phyloP scores from a whole-genome alignment of 2,797 vertebrate species.

The Enteromius argenteus region DNA sequence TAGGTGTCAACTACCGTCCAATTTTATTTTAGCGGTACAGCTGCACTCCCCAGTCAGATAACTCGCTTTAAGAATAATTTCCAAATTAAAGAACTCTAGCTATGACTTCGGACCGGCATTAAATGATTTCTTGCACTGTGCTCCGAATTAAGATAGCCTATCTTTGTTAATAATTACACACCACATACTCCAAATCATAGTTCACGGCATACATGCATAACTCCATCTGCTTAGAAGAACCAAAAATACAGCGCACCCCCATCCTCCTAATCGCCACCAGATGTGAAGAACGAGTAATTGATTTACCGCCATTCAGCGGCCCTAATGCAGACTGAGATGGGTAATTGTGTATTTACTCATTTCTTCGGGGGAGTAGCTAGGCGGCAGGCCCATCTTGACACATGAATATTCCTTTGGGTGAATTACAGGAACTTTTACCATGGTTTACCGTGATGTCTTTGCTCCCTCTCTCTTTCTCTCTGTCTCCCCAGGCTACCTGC shows the following conservation, averaged over 20 bases:
- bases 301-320: slow-evolving; percentile 63
- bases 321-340: slow-evolving; percentile 52
- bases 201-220: slow-evolving; percentile 50
- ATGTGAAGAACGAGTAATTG: slow-evolving; percentile 75
- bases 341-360: slow-evolving; percentile 57
- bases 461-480: slow-evolving; percentile 32
- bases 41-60: slow-evolving; percentile 70
- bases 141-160: slow-evolving; percentile 50
- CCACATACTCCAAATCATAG: slow-evolving; percentile 66
- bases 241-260: slow-evolving; percentile 34
- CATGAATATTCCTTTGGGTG: slow-evolving; percentile 14
- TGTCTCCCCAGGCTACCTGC: slow-evolving; percentile 68
- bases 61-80: slow-evolving; percentile 71
- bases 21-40: slow-evolving; percentile 67
- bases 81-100: slow-evolving; percentile 69
- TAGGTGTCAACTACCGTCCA: slow-evolving; percentile 70
- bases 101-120: slow-evolving; percentile 56
- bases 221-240: slow-evolving; percentile 45
- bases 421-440: slow-evolving; percentile 32
- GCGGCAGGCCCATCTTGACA: slow-evolving; percentile 16
- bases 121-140: slow-evolving; percentile 48
- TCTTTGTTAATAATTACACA: slow-evolving; percentile 68
- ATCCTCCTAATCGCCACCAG: slow-evolving; percentile 69
- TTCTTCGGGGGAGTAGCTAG: slow-evolving; percentile 17
- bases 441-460: slow-evolving; percentile 10